These are phyloP conservation scores for Asarcornis scutulata DNA, from an alignment of 2,113 vertebrate species.

Conservation along the genomic window DNA sequence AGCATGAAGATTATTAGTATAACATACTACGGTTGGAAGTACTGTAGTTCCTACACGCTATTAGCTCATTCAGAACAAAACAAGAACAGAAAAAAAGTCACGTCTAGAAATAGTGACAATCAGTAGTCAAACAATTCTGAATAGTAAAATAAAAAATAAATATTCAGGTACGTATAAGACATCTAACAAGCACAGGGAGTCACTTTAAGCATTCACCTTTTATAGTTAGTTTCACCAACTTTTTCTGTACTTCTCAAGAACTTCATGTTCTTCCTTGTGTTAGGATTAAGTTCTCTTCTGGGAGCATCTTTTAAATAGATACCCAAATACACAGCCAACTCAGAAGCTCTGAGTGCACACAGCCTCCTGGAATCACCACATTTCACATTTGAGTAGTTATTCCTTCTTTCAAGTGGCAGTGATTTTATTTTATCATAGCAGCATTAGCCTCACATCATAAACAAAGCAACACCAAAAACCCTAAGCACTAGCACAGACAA, in stretches of 20 bases:
- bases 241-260: not conserved
- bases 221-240: not conserved
- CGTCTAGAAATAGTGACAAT: not conserved
- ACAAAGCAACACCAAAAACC: not conserved
- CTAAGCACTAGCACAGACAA: not conserved
- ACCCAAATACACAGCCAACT: not conserved
- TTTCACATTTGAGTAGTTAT: not conserved
- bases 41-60: not conserved
- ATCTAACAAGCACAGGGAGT: not conserved
- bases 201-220: not conserved
- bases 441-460: not conserved
- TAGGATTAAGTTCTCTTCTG: not conserved
- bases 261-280: too few relatives aligned
- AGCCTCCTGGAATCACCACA: not conserved
- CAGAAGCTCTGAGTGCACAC: not conserved
- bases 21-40: not conserved
- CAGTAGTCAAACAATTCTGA: not conserved
- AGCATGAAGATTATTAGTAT: not conserved
- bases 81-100: not conserved
- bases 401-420: not conserved
- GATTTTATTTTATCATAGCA: not conserved
- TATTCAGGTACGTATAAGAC: not conserved
- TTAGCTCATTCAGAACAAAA: not conserved
- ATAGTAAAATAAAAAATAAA: not conserved
- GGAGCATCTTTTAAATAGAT: not conserved